Evolutionary conservation across 2,888 invertebrate species (phyloP).

Genomic region (Trichacis sp.): DNA sequence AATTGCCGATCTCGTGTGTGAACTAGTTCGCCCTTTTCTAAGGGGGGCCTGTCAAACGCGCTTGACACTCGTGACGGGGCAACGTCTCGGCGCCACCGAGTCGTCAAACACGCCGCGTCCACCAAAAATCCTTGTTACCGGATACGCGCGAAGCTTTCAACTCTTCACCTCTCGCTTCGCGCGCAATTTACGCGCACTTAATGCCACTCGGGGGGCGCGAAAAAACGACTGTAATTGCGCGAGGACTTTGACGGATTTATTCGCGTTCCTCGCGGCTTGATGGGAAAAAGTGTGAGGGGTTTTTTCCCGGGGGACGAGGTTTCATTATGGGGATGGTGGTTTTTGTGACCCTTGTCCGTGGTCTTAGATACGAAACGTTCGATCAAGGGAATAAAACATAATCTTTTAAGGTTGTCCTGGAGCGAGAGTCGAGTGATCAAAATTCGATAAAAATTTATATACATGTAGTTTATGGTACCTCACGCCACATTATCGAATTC

Average conservation of each 20-base stretch:
- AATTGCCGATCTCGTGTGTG: slow-evolving; percentile 44
- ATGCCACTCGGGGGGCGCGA: background rate
- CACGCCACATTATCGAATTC: no score
- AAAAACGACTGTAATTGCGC: slow-evolving; percentile 6
- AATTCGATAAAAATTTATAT: no score
- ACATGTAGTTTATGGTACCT: no score
- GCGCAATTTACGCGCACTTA: background rate
- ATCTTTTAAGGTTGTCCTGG: no score
- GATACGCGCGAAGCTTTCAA: slow-evolving; percentile 33
- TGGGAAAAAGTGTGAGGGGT: no score
- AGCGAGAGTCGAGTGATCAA: no score
- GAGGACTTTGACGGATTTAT: slow-evolving; percentile 6
- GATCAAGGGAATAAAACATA: no score
- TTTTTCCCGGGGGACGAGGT: no score
- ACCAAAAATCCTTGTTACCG: slow-evolving; percentile 29
- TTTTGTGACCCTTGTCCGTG: no score
- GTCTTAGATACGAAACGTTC: no score
- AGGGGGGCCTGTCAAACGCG: slow-evolving; percentile 35
- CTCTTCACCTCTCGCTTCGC: slow-evolving; percentile 19
- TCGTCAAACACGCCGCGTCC: slow-evolving; percentile 45
- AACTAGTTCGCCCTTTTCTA: slow-evolving; percentile 37
- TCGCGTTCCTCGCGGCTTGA: background rate
- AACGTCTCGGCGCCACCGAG: slow-evolving; percentile 64
- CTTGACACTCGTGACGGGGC: slow-evolving; percentile 62
- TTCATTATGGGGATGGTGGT: no score